Evolutionary conservation across 2,113 vertebrate species (phyloP).

Genomic region (Lontra canadensis): DNA sequence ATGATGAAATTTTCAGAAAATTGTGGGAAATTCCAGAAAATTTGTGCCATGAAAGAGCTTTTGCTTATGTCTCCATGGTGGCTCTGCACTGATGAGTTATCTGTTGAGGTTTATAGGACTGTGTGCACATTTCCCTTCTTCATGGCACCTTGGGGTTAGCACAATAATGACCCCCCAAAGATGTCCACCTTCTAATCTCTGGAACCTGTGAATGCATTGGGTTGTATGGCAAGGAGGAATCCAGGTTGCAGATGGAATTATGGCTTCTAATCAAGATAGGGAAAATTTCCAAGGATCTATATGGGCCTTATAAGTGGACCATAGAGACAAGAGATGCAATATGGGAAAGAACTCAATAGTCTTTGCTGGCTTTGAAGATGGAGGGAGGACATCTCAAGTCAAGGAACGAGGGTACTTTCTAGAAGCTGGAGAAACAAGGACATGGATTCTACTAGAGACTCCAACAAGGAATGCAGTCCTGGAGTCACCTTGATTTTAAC

Average conservation of each 20-base stretch:
- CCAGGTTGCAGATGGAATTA: neutral
- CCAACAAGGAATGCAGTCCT: neutral
- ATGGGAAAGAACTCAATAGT: neutral
- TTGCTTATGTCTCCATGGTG: neutral
- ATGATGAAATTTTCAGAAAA: conserved; percentile 6
- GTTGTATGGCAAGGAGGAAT: neutral
- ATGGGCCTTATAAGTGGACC: neutral
- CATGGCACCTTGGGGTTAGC: neutral
- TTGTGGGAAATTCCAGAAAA: neutral
- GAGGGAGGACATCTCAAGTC: neutral
- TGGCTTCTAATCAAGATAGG: neutral
- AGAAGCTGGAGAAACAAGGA: neutral
- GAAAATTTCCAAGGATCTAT: neutral
- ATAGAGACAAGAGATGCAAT: neutral
- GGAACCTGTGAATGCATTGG: neutral
- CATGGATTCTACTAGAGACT: neutral
- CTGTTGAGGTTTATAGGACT: too few species aligned
- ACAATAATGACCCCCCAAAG: neutral
- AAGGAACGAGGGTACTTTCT: neutral
- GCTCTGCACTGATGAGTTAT: neutral
- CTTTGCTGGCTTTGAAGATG: neutral
- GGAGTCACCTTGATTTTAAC: neutral
- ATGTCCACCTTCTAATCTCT: neutral
- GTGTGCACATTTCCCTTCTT: neutral
- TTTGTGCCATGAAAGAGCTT: neutral